Evolutionary conservation across 1,140 invertebrate genomes (phyloP), one percentile per base, ranked within the genome.

Genomic region (Drosophila baimaii): DNA sequence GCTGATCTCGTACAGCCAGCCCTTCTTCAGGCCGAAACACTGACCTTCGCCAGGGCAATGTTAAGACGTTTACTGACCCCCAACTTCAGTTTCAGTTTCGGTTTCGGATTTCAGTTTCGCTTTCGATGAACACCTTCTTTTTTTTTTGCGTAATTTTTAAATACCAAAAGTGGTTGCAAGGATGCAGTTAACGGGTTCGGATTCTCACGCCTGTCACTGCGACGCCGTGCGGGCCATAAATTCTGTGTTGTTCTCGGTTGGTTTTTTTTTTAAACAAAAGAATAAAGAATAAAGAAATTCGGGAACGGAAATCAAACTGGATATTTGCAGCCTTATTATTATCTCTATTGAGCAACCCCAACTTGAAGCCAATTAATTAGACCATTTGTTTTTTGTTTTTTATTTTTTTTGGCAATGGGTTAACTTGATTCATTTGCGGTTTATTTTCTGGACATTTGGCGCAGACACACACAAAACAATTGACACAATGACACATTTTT

Each of bases 401-500:
- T 21, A 17, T n/a, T 2, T 31, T n/a, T 49, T 49, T 10, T 9
- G n/a, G 9, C 19, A n/a, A n/a, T 47, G n/a, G 10, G 8, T 27
- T 27, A 5, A 27, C 46, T 69, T 89, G 76, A 84, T 80, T 89
- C 66, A 68, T 77, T 66, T 89, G 57, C 77, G 76, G 76, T 64
- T 71, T 58, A 12, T 58, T 29, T 41, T 19, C 21, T 29, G 21
- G 19, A 31, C 33, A 39, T 37, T n/a, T n/a, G n/a, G n/a, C n/a
- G n/a, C 63, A 51, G 37, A 70, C 63, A 66, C n/a, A n/a, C n/a
- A 47, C 39, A 65, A 57, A 55, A 57, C 83, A 81, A 84, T 83
- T 89, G 84, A 80, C 84, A 89, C 84, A 88, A 84, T 88, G 84
- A 89, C 84, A 89, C 84, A 88, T 89, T 88, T 88, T 82, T 62